Conservation (phyloP, 2,888 invertebrate species). For the Volucella bombylans region DNA sequence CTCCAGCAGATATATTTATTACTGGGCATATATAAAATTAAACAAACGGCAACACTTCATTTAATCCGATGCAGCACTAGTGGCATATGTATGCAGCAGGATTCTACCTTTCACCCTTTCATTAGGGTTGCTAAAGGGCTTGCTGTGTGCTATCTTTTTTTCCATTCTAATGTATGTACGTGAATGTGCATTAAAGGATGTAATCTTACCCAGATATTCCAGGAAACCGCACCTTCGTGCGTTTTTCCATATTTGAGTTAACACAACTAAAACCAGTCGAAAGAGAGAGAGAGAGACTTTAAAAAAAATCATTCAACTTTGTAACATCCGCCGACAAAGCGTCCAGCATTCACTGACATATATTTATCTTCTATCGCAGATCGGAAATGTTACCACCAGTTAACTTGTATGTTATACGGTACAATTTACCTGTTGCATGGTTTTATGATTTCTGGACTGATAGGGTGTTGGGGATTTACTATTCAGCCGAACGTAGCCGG, state of each 20-base stretch:
- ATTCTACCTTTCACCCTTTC: constrained; percentile 23
- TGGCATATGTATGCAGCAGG: constrained; percentile 43
- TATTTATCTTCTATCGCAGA: constrained; percentile 34
- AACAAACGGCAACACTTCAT: background rate
- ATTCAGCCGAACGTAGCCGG: constrained; percentile 43
- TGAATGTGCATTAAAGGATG: constrained; percentile 33
- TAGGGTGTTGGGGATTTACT: constrained; percentile 43
- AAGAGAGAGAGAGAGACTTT: constrained; percentile 41
- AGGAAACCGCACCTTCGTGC: constrained; percentile 53
- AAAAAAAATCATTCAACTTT: constrained; percentile 34
- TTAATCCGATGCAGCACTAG: constrained; percentile 45
- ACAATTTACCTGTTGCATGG: constrained; percentile 63
- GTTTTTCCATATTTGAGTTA: constrained; percentile 26
- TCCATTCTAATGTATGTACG: constrained; percentile 15
- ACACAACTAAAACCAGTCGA: background rate
- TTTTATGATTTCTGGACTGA: constrained; percentile 49
- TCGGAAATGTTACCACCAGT: constrained; percentile 24
- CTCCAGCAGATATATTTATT: too few species aligned
- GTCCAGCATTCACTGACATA: constrained; percentile 20
- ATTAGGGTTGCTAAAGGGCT: constrained; percentile 55
- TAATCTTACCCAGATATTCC: background rate
- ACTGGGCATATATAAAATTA: too few species aligned
- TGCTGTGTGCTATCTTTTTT: constrained; percentile 32
- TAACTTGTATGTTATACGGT: constrained; percentile 33
- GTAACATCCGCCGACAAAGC: constrained; percentile 25